Conservation (phyloP, 2,888 invertebrate species). For the Rhagonycha fulva region DNA sequence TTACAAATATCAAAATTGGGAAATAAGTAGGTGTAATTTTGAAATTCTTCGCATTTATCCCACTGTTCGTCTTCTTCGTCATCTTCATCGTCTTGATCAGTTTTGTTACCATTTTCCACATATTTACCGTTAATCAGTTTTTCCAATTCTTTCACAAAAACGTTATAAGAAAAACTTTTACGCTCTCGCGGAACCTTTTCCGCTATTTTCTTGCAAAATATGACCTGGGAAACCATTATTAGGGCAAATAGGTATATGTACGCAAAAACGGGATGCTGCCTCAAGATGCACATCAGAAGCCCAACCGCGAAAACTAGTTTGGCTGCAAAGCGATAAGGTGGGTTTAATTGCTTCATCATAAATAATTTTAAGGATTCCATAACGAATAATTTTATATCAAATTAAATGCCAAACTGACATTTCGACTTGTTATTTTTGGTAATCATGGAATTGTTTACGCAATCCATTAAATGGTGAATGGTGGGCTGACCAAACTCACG, state of each 20-base stretch:
- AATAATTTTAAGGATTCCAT: not conserved
- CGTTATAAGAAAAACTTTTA: not conserved
- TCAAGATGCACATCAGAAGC: not conserved
- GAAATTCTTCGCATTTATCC: constrained; percentile 5
- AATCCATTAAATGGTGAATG: too few relatives aligned
- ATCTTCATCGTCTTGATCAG: not conserved
- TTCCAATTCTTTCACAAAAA: not conserved
- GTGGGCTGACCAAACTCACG: too few relatives aligned
- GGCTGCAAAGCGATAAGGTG: not conserved
- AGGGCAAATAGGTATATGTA: not conserved
- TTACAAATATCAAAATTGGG: not conserved
- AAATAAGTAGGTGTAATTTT: not conserved
- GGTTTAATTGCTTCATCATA: not conserved
- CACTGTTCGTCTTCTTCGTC: not conserved
- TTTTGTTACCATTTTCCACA: not conserved
- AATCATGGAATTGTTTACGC: not conserved
- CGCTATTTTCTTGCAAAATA: not conserved
- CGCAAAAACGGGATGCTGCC: not conserved
- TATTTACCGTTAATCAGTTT: not conserved
- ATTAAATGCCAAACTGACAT: not conserved
- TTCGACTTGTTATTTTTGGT: not conserved
- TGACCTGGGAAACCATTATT: not conserved
- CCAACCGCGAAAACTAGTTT: not conserved
- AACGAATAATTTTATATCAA: not conserved
- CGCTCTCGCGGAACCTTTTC: not conserved